A percentile compares a stretch with the other conserved stretches of the same genome.
phyloP scores from a whole-genome alignment of 1,140 invertebrate species.

The Caenorhabditis briggsae region DNA sequence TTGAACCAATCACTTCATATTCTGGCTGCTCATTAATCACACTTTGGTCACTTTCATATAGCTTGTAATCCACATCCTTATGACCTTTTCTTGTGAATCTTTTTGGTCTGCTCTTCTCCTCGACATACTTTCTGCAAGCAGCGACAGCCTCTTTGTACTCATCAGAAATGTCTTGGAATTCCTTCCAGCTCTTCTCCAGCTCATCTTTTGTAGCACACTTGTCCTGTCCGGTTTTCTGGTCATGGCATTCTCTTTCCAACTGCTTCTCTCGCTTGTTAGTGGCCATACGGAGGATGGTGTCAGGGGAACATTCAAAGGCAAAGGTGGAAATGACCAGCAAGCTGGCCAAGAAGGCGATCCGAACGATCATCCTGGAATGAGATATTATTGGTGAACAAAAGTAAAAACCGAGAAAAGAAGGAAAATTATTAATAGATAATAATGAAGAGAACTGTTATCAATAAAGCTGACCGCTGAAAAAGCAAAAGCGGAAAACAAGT shows the following conservation, averaged over 20 bases:
- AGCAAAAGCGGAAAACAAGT: not conserved
- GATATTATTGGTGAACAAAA: not conserved
- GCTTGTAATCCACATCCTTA: not conserved
- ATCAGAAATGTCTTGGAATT: slow-evolving; percentile 21
- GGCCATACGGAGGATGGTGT: slow-evolving; percentile 55
- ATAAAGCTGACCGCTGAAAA: not conserved
- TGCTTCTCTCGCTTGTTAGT: slow-evolving; percentile 52
- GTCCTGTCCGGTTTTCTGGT: slow-evolving; percentile 2
- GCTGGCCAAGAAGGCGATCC: slow-evolving; percentile 36
- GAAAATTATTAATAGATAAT: not conserved
- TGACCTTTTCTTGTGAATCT: not conserved
- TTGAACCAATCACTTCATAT: no score
- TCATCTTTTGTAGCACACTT: slow-evolving; percentile 20
- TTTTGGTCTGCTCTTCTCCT: slow-evolving; percentile 16
- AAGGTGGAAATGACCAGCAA: slow-evolving; percentile 15
- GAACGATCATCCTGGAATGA: slow-evolving; percentile 29
- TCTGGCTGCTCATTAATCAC: no score
- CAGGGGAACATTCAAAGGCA: slow-evolving; percentile 52
- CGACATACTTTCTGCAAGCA: slow-evolving; percentile 41
- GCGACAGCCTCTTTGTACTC: slow-evolving; percentile 53
- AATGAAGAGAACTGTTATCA: not conserved
- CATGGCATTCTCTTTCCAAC: slow-evolving; percentile 47
- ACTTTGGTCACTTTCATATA: no score
- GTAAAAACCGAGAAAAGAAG: not conserved
- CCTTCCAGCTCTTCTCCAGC: slow-evolving; percentile 55